A percentile compares a stretch with the other conserved stretches of the same genome.
Conservation (phyloP, 1,140 invertebrate genomes). For the Leptinotarsa defecta region DNA sequence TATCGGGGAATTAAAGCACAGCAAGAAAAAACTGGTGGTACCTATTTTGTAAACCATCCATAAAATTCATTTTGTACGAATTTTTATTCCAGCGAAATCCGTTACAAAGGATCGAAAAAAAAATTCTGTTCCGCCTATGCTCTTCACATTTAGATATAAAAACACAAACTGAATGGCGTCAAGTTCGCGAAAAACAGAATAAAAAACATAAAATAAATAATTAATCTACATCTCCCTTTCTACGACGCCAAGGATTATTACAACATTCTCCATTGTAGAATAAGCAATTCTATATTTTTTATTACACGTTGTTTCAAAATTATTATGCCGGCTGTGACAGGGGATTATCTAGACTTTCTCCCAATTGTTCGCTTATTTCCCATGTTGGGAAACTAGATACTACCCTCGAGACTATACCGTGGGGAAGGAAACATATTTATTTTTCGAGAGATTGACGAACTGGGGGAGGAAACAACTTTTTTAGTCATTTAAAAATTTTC, state of each 20-base stretch:
- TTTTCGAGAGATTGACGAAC: conserved; percentile 1
- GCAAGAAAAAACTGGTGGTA: too few relatives aligned
- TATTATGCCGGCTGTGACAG: conserved; percentile 15
- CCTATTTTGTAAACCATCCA: too few relatives aligned
- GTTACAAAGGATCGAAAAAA: background rate
- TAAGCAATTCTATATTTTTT: conserved; percentile 17
- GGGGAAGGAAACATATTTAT: conserved; percentile 9
- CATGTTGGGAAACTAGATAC: conserved; percentile 23
- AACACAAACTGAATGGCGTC: background rate
- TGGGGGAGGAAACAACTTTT: too few relatives aligned
- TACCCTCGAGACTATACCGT: conserved; percentile 16
- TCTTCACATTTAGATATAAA: background rate
- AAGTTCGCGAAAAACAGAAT: conserved; percentile 1
- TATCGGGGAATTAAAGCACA: too few relatives aligned
- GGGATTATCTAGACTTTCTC: conserved; percentile 23
- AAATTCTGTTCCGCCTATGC: background rate
- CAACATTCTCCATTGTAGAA: conserved; percentile 10
- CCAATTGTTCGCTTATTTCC: conserved; percentile 25
- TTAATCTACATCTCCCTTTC: background rate
- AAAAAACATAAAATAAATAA: conserved; percentile 17
- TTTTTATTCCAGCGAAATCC: too few relatives aligned
- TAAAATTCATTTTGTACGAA: too few relatives aligned
- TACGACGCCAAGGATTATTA: conserved; percentile 13
- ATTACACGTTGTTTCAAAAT: conserved; percentile 18
- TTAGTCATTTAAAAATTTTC: too few relatives aligned